phyloP scores from a whole-genome alignment of 2,797 vertebrate species.

The Avahi laniger region DNA sequence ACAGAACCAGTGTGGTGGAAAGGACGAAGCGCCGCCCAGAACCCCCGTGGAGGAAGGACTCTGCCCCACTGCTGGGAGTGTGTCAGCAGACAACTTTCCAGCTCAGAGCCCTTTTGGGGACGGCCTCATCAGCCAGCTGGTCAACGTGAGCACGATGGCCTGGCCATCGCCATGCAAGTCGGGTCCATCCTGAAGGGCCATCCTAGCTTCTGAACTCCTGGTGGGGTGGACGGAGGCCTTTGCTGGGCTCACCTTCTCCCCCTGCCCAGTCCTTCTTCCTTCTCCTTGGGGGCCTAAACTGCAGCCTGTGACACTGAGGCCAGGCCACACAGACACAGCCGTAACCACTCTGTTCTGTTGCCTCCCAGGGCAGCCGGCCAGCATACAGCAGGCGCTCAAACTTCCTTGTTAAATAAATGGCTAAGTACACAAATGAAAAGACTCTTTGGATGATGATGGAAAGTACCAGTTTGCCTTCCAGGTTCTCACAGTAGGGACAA shows the following conservation, averaged over 20 bases:
- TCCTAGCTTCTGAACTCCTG: background rate
- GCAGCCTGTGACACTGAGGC: background rate
- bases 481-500: background rate
- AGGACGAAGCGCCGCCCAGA: background rate
- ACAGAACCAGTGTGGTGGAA: background rate
- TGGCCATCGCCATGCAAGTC: background rate
- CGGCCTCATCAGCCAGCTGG: background rate
- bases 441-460: background rate
- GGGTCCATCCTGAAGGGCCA: background rate
- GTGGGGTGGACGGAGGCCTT: background rate
- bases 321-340: background rate
- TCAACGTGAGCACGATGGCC: accelerated
- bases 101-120: background rate
- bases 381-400: background rate
- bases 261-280: background rate
- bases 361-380: accelerated
- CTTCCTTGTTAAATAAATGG: background rate
- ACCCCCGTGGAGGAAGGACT: background rate
- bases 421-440: background rate
- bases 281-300: background rate
- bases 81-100: background rate
- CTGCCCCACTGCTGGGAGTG: background rate
- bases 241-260: background rate
- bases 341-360: accelerated
- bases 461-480: background rate